A percentile compares a stretch with the other conserved stretches of the same genome.
These are phyloP conservation scores for Listronotus oregonensis DNA, from an alignment of 1,140 invertebrate genomes.

Conservation along the genomic window DNA sequence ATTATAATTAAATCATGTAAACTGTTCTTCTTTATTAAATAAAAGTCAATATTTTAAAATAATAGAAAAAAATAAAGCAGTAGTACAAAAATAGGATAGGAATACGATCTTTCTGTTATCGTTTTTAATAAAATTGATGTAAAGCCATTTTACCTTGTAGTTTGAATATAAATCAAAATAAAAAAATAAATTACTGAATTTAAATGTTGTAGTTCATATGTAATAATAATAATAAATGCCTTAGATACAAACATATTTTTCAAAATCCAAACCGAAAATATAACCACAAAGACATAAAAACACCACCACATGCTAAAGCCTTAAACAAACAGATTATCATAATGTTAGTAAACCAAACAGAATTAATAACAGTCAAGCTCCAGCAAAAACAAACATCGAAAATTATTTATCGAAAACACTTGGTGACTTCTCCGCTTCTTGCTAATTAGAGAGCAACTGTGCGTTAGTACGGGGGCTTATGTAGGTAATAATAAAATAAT, in stretches of 20 bases:
- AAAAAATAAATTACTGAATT: too few species aligned
- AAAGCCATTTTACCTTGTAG: too few species aligned
- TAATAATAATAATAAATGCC: too few species aligned
- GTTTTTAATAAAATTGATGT: too few species aligned
- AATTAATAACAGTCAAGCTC: conserved; percentile 37
- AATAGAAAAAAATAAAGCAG: too few species aligned
- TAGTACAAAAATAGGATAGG: too few species aligned
- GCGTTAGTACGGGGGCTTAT: conserved; percentile 15
- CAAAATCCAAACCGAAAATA: conserved; percentile 1
- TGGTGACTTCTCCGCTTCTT: conserved; percentile 17
- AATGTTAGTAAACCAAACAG: conserved; percentile 39
- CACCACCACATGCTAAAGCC: conserved; percentile 29
- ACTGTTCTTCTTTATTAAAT: too few species aligned
- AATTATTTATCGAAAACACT: conserved; percentile 39
- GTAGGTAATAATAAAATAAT: neutral
- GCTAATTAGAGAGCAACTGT: conserved; percentile 33
- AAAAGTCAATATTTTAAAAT: too few species aligned
- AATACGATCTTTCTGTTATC: too few species aligned
- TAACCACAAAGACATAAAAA: conserved; percentile 12
- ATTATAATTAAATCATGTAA: too few species aligned
- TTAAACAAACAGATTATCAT: conserved; percentile 36
- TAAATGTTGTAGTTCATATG: too few species aligned
- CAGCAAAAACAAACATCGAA: conserved; percentile 38
- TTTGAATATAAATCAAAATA: too few species aligned
- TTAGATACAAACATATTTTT: conserved; percentile 1